Base-by-base conservation (phyloP, 2,888 invertebrate genomes). In the Orchestes rusci region DNA sequence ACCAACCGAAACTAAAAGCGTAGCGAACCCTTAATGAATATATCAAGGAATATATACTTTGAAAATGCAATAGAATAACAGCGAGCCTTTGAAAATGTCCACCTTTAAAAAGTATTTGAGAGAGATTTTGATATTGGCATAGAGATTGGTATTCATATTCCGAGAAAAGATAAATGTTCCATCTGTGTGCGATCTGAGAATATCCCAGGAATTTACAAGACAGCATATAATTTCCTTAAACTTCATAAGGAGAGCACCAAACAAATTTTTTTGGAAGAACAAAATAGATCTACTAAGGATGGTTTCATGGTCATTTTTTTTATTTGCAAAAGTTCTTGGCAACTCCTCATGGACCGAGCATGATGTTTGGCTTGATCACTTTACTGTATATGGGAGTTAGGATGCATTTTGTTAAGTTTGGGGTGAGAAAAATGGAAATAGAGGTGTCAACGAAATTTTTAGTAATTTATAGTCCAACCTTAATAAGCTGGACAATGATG, bases 301-400 rank as follows among this genome's bases (percentile, higher is more conserved):
- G n/a, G n/a, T n/a, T n/a, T n/a, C n/a, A n/a, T n/a, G n/a, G n/a
- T n/a, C n/a, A n/a, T n/a, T n/a, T n/a, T n/a, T n/a, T n/a, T n/a
- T n/a, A n/a, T n/a, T n/a, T n/a, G n/a, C n/a, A n/a, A n/a, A n/a
- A 56, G 48, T 55, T 60, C 10, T 44, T 59, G 20, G 48, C 52
- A 28, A 58, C 58, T 17, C 55, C 57, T 10, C 48, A 53, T 47
- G 57, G 53, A 4, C 43, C 51, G 13, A 55, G 51, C 44, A 51
- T 57, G 48, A n/a, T 55, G 15, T 48, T 52, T 13, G 53, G 51
- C 13, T 60, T 57, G 59, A 54, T 33, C 58, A 58, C 52, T 57
- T 59, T 36, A 57, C 56, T 19, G 34, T 59, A 13, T 59, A 59
- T 36, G 57, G 58, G 50, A 57, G 50, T 12, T 53, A 53, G 47